These are phyloP conservation scores for Peromyscus californicus DNA, from an alignment of 2,113 vertebrate species.

Conservation along the genomic window DNA sequence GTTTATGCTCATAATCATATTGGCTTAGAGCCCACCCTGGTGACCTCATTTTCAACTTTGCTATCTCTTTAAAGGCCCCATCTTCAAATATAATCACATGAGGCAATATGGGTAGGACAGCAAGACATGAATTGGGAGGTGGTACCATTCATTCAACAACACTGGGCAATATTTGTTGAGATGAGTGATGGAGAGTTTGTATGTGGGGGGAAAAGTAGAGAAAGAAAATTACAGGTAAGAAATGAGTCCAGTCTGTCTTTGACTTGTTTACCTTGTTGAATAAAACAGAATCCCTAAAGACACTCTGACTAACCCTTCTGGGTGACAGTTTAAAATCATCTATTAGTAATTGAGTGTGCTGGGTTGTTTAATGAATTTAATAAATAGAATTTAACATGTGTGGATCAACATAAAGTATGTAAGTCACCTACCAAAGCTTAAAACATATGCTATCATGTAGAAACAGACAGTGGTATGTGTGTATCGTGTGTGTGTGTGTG, in stretches of 20 bases:
- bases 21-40: background rate
- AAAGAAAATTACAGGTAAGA: slow-evolving; percentile 13
- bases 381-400: background rate
- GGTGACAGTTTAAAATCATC: slow-evolving; percentile 45
- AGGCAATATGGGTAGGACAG: background rate
- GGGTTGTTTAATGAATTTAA: background rate
- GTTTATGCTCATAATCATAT: background rate
- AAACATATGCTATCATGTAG: background rate
- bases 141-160: background rate
- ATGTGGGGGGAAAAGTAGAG: background rate
- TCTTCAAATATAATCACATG: background rate
- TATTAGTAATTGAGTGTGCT: background rate
- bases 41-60: slow-evolving; percentile 15
- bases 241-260: background rate
- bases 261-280: background rate
- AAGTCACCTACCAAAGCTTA: background rate
- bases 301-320: background rate
- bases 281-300: background rate
- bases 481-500: background rate
- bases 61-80: background rate
- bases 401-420: background rate
- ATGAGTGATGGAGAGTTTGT: background rate
- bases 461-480: background rate
- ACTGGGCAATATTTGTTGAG: background rate
- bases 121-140: background rate